Conservation (phyloP, 2,888 invertebrate genomes). For the Chloroclystis v-ata region DNA sequence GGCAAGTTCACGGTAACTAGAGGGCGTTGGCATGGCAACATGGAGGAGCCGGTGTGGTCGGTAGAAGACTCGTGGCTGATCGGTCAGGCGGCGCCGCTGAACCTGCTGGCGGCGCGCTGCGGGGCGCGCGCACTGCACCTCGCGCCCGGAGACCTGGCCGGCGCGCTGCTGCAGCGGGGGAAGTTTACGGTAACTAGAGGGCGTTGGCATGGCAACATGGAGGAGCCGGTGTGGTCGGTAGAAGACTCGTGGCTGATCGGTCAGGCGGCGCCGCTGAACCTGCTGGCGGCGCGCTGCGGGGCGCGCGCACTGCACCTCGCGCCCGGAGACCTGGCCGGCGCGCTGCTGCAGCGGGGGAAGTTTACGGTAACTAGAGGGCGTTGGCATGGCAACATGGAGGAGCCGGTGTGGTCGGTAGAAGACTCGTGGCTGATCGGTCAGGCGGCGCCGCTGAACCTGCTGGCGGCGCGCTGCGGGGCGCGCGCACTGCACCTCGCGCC, state of each 20-base stretch:
- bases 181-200: slow-evolving; percentile 11
- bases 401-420: background rate
- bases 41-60: background rate
- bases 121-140: slow-evolving; percentile 44
- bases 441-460: background rate
- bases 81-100: too few relatives aligned
- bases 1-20: slow-evolving; percentile 32
- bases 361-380: slow-evolving; percentile 14
- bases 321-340: slow-evolving; percentile 52
- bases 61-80: background rate
- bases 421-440: background rate
- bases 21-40: too few relatives aligned
- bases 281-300: slow-evolving; percentile 44
- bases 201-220: too few relatives aligned
- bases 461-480: background rate
- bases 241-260: slow-evolving; percentile 43
- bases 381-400: too few relatives aligned
- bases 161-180: slow-evolving; percentile 51
- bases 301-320: slow-evolving; percentile 44
- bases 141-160: slow-evolving; percentile 47
- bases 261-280: slow-evolving; percentile 51
- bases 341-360: slow-evolving; percentile 50
- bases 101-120: slow-evolving; percentile 40
- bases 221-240: too few relatives aligned
- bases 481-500: background rate